Evolutionary conservation across 2,888 invertebrate genomes (phyloP).

Genomic region (Rhogogaster chlorosoma): DNA sequence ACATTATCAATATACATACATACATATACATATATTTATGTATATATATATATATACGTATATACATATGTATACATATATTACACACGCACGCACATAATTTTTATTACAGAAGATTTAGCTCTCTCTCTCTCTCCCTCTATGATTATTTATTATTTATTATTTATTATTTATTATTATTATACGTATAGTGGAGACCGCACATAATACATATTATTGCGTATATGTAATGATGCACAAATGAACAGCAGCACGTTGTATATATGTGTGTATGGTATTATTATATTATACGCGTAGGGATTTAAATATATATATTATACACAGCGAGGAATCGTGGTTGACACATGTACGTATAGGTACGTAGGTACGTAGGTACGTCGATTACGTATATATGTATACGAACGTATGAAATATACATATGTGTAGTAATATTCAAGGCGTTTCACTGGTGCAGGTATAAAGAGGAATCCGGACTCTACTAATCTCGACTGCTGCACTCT

Average conservation of each 20-base stretch:
- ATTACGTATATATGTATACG: not conserved
- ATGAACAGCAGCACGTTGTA: too few relatives aligned
- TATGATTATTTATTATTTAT: too few relatives aligned
- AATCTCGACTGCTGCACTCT: constrained; percentile 29
- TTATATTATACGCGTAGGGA: not conserved
- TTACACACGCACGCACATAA: not conserved
- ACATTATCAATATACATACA: not conserved
- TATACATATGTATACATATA: not conserved
- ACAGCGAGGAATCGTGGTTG: too few relatives aligned
- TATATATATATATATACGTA: not conserved
- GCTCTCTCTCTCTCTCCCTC: not conserved
- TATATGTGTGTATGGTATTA: too few relatives aligned
- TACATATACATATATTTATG: too few relatives aligned
- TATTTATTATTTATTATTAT: too few relatives aligned
- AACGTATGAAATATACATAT: constrained; percentile 36
- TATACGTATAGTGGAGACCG: too few relatives aligned
- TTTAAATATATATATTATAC: not conserved
- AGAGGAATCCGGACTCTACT: not conserved
- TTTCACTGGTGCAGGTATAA: not conserved
- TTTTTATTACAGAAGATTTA: not conserved
- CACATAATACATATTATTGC: too few relatives aligned
- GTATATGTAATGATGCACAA: too few relatives aligned
- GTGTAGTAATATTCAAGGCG: constrained; percentile 11
- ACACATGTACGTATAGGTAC: constrained; percentile 7
- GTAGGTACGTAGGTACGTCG: constrained; percentile 19